A percentile compares a stretch with the other conserved stretches of the same genome.
Conservation (phyloP, 2,797 vertebrate species). For the Anguilla megastoma region DNA sequence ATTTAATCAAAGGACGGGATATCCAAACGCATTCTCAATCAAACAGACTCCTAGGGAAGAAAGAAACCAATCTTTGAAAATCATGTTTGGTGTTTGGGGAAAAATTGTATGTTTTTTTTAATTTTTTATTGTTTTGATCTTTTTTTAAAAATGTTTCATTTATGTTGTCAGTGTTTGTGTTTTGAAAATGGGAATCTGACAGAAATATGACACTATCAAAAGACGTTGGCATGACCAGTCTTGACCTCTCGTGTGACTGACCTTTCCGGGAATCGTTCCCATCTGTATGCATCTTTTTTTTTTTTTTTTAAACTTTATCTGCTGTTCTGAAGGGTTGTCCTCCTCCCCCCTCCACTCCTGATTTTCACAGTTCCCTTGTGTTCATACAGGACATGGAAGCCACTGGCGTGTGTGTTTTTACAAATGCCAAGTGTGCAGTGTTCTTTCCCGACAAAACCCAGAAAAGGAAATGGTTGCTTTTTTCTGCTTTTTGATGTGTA, state of each 20-base stretch:
- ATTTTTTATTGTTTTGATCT: constrained; percentile 58
- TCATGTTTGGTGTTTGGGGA: constrained; percentile 56
- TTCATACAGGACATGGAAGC: not conserved
- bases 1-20: constrained; percentile 24
- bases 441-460: not conserved
- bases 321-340: constrained; percentile 14
- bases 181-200: constrained; percentile 58
- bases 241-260: not conserved
- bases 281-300: constrained; percentile 10
- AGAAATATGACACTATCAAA: constrained; percentile 43
- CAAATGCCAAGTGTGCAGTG: not conserved
- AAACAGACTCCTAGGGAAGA: constrained; percentile 51
- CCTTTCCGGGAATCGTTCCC: constrained; percentile 24
- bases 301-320: not conserved
- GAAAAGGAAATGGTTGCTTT: not conserved
- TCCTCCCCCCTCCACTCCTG: constrained; percentile 6
- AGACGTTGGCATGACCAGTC: constrained; percentile 14
- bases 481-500: not conserved
- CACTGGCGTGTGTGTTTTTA: not conserved
- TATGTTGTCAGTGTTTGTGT: constrained; percentile 51
- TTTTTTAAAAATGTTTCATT: constrained; percentile 59
- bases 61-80: constrained; percentile 49
- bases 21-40: constrained; percentile 59
- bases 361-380: not conserved
- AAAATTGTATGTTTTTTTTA: constrained; percentile 35